These are phyloP conservation scores for Bombyx mandarina DNA, from an alignment of 1,140 invertebrate species.

Conservation along the genomic window DNA sequence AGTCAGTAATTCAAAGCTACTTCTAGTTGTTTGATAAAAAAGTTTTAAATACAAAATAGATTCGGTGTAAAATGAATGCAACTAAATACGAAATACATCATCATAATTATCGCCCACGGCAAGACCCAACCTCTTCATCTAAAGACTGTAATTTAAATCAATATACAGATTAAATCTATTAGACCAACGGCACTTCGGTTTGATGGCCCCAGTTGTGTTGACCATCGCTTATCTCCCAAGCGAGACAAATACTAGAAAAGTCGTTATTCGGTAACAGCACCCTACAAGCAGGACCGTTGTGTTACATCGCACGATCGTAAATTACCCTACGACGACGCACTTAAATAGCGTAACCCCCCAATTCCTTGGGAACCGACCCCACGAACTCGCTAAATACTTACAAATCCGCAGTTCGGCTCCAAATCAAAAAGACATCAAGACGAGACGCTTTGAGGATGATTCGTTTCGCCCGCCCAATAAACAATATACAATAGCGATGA, in stretches of 20 bases:
- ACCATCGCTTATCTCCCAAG: conserved; percentile 33
- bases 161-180: conserved; percentile 10
- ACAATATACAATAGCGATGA: conserved; percentile 45
- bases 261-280: conserved; percentile 47
- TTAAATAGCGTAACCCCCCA: conserved; percentile 67
- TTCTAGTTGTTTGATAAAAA: too few species aligned
- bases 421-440: conserved; percentile 60
- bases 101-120: conserved; percentile 7
- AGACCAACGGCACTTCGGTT: too few species aligned
- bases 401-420: conserved; percentile 43
- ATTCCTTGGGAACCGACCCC: conserved; percentile 58
- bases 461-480: conserved; percentile 50
- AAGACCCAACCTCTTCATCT: conserved; percentile 8
- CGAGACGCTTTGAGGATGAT: conserved; percentile 35
- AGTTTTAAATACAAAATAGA: too few species aligned
- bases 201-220: too few species aligned
- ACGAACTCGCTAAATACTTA: conserved; percentile 41
- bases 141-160: conserved; percentile 17
- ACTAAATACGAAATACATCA: too few species aligned
- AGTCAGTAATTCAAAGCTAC: too few species aligned
- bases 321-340: conserved; percentile 55
- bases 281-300: conserved; percentile 46
- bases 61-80: too few species aligned
- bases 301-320: conserved; percentile 53
- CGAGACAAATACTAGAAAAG: conserved; percentile 49